Base-by-base conservation (phyloP, 1,140 invertebrate species). In the Sinonovacula constricta region DNA sequence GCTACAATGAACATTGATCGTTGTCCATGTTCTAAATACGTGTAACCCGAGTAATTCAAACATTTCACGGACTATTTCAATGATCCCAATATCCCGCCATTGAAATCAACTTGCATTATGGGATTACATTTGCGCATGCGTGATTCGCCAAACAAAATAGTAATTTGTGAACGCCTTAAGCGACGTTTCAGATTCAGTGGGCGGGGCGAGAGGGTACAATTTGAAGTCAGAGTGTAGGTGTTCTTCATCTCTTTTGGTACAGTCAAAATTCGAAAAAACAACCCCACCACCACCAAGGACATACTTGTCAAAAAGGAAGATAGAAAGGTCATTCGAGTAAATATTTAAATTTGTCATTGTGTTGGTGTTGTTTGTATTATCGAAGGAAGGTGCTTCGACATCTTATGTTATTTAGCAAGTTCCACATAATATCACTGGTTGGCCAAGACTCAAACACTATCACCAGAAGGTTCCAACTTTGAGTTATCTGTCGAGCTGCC, bases 1-100 rank as follows among this genome's bases (percentile, higher is more conserved):
- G 49, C n/a, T 45, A 67, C 72, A 76, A 76, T 67, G 65, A 59
- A 53, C 63, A 76, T 76, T 76, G 72, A 76, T 76, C 62, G 59
- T 24, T 49, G 54, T 66, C 65, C 30, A 31, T 67, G 60, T 57
- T 65, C 59, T 53, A 31, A 26, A 66, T 15, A 66, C 28, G 33
- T 66, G 60, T 36, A 66, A 76, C 56, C 24, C 49, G 60, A 65
- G 62, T 53, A 76, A 56, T 67, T 76, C 14, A 76, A 76, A 31
- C 49, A 39, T 45, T 67, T 76, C 39, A 56, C 51, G 62, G 31
- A n/a, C 45, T 12, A 39, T 24, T 26, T n/a, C 18, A 67, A 18
- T 45, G 39, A 67, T 76, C 51, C 62, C 72, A 34, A 59, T 76
- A 18, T 36, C 53, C 1, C 22, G 36, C 18, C 18, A 14, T 66